These are phyloP conservation scores for Drosophila parvula DNA, from an alignment of 1,140 invertebrate genomes.

Conservation along the genomic window DNA sequence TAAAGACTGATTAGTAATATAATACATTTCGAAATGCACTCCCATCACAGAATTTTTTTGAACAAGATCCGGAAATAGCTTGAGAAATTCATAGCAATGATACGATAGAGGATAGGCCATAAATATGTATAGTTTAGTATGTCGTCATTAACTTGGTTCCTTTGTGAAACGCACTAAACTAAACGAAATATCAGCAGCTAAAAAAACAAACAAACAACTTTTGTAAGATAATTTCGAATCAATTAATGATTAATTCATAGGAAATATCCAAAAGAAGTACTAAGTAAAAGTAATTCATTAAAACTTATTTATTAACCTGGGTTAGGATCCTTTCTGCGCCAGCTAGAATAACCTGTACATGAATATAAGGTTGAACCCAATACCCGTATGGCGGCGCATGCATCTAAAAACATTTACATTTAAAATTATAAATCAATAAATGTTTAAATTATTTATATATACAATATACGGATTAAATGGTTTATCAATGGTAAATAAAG, in stretches of 20 bases:
- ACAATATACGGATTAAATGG: constrained; percentile 75
- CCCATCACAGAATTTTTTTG: constrained; percentile 12
- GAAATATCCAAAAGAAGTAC: constrained; percentile 50
- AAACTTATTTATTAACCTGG: constrained; percentile 34
- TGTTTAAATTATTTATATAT: constrained; percentile 79
- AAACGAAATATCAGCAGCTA: constrained; percentile 51
- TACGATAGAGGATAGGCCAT: constrained; percentile 60
- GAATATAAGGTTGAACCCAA: constrained; percentile 47
- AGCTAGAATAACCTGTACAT: constrained; percentile 60
- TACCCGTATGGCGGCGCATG: constrained; percentile 41
- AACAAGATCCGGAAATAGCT: constrained; percentile 10
- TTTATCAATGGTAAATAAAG: constrained; percentile 83
- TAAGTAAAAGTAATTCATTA: constrained; percentile 23
- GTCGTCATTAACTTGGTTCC: constrained; percentile 73
- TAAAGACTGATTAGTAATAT: constrained; percentile 79
- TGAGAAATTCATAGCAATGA: constrained; percentile 48
- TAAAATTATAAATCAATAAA: constrained; percentile 62
- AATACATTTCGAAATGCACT: constrained; percentile 43
- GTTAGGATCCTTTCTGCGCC: constrained; percentile 46
- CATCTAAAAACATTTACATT: constrained; percentile 54
- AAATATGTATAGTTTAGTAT: constrained; percentile 49
- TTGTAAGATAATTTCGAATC: constrained; percentile 78
- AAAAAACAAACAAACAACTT: constrained; percentile 48
- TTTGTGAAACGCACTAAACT: constrained; percentile 74
- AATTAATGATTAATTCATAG: constrained; percentile 52